phyloP scores from a whole-genome alignment of 2,797 vertebrate species.

The Phrynocephalus guinanensis region DNA sequence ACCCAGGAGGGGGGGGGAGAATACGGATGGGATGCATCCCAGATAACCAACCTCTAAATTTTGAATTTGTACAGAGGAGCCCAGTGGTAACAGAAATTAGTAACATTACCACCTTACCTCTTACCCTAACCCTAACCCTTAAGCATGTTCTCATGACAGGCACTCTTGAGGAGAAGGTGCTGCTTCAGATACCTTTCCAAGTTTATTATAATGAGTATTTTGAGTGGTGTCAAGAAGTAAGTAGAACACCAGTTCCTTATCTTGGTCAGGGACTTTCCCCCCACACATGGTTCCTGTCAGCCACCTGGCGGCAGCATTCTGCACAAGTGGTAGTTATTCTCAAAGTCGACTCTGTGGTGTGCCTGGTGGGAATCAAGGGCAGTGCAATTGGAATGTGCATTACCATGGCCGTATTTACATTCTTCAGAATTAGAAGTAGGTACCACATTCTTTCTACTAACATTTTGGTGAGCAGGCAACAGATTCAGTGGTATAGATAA shows the following conservation, averaged over 20 bases:
- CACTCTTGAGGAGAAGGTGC: too few relatives aligned
- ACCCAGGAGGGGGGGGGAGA: too few relatives aligned
- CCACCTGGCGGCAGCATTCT: background rate
- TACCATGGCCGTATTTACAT: background rate
- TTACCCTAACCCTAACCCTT: too few relatives aligned
- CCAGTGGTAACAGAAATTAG: background rate
- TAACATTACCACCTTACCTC: background rate
- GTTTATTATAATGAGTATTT: background rate
- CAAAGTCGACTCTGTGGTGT: background rate
- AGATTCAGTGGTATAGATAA: background rate
- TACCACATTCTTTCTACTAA: background rate
- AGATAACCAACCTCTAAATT: background rate
- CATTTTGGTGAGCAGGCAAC: background rate
- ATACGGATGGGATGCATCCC: background rate
- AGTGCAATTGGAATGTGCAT: background rate
- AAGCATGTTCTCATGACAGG: too few relatives aligned
- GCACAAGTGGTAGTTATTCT: background rate
- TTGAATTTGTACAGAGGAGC: background rate
- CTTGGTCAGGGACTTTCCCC: too few relatives aligned
- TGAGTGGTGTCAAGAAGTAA: background rate
- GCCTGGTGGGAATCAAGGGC: background rate
- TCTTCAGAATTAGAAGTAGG: background rate
- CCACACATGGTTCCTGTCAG: background rate
- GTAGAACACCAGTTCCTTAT: background rate
- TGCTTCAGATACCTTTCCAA: background rate